Evolutionary conservation across 2,113 vertebrate genomes (phyloP), one percentile per base, ranked within the genome.

Genomic region (Labeo rohita): DNA sequence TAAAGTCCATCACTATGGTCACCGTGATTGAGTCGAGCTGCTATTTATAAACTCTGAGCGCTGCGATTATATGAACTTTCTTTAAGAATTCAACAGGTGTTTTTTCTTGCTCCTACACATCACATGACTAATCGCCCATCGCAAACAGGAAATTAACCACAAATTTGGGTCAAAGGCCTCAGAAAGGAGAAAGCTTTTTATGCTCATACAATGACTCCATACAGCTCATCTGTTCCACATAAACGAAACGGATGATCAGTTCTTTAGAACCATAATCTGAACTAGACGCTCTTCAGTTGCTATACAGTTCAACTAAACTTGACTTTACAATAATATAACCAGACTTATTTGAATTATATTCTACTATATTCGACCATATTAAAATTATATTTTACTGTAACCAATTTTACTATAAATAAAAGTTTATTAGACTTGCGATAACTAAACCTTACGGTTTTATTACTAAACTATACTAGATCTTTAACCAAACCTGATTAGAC

Each of bases 111-210:
- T 80, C 78, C 78, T 15, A 63, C 78, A 80, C 78, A 5, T 47
- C 36, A 63, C 56, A 28, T 65, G 59, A 80, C 13, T 65, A 49
- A 65, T 80, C 59, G 11, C 11, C 7, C 43, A 45, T 28, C 61
- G 16, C 34, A 80, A 80, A 80, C 78, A 65, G 54, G 78, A 80
- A 47, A 80, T 80, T 65, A 80, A 80, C 43, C 21, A 80, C 21
- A 23, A 3, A 63, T 80, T 61, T 80, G 28, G 52, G 76, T 78
- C 49, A 54, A 78, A 59, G 21, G 6, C 21, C 23, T n/a, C 45
- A 49, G 72, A 74, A 49, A 74, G 45, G 11, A 78, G 9, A 61
- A 13, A 23, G n/a, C 7, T 3, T 61, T n/a, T 3, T 23, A 47
- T 16, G 21, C 39, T 4, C 39, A 8, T 39, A 3, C 0, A n/a